These are phyloP conservation scores for Cheilinus undulatus DNA, from an alignment of 2,113 vertebrate genomes.

Conservation along the genomic window DNA sequence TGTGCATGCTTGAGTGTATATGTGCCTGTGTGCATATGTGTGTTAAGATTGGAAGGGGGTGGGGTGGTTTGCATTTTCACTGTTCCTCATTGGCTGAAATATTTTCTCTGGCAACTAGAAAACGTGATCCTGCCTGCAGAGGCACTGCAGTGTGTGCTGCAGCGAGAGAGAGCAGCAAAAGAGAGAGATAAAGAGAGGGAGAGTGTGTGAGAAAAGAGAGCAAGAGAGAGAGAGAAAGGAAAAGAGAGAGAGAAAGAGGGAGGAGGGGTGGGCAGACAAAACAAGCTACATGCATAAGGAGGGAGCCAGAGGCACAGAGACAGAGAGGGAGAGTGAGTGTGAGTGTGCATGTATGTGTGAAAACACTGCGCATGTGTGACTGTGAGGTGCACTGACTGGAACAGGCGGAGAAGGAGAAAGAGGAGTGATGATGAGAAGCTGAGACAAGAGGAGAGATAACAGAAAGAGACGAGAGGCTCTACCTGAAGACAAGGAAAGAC, in stretches of 20 bases:
- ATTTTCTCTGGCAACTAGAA: constrained; percentile 76
- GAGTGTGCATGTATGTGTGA: constrained; percentile 64
- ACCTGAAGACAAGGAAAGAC: neutral
- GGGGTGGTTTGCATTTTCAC: constrained; percentile 21
- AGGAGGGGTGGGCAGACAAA: constrained; percentile 46
- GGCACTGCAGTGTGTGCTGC: constrained; percentile 85
- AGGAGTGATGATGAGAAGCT: constrained; percentile 65
- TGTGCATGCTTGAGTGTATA: constrained; percentile 5
- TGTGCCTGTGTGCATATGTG: constrained; percentile 6
- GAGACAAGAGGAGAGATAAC: constrained; percentile 48
- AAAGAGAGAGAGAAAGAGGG: constrained; percentile 27
- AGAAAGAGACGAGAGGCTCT: constrained; percentile 1
- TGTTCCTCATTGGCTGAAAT: constrained; percentile 77
- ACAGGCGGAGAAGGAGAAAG: constrained; percentile 63
- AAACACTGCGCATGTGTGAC: constrained; percentile 75
- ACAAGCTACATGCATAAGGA: constrained; percentile 72
- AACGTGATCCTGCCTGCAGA: constrained; percentile 83
- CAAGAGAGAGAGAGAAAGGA: constrained; percentile 29
- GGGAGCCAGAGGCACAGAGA: constrained; percentile 66
- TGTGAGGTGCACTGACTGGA: constrained; percentile 64
- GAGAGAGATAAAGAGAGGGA: constrained; percentile 48
- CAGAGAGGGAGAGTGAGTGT: constrained; percentile 42
- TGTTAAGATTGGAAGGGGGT: constrained; percentile 33
- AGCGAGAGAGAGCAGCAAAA: constrained; percentile 64
- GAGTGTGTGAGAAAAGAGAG: constrained; percentile 24